Percentiles rank a stretch among this genome's conserved stretches.
phyloP scores from a whole-genome alignment of 2,113 vertebrate genomes.

The Danio rerio region GRCz12tu NC_133187.1:8161501-8162000 shows the following conservation, averaged over 20 bases:
- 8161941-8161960: not conserved
- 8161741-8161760: slow-evolving; percentile 64
- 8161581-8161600: not conserved
- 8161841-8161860: not conserved
- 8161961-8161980: not conserved
- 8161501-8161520: slow-evolving; percentile 13
- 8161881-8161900: not conserved
- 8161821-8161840: not conserved
- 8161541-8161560: slow-evolving; percentile 33
- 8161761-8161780: slow-evolving; percentile 51
- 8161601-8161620: slow-evolving; percentile 24
- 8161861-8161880: not conserved
- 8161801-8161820: slow-evolving; percentile 1
- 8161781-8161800: slow-evolving; percentile 46
- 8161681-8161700: not conserved
- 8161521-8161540: slow-evolving; percentile 7
- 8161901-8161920: no score
- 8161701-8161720: not conserved
- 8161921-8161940: no score
- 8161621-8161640: not conserved
- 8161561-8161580: slow-evolving; percentile 2
- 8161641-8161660: not conserved
- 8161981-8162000: not conserved
- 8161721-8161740: slow-evolving; percentile 58
- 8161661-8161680: not conserved